phyloP scores from a whole-genome alignment of 1,140 invertebrate species.

The Drosophila nigrodunni region DNA sequence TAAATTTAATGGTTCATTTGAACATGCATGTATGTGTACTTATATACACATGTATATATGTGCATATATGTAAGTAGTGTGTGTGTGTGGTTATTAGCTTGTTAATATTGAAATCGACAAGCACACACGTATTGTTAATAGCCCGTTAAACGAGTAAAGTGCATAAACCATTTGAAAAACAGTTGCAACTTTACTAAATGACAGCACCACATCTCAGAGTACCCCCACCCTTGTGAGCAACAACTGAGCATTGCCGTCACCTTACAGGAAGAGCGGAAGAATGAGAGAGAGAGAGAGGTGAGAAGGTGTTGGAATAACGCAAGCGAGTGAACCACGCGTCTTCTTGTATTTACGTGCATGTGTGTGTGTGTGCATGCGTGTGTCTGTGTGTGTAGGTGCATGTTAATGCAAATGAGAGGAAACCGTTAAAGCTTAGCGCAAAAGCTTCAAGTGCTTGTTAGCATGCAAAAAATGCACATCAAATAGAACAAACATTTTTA shows the following conservation, averaged over 20 bases:
- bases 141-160: constrained; percentile 10
- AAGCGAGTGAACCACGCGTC: not conserved
- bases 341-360: not conserved
- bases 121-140: constrained; percentile 7
- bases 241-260: not conserved
- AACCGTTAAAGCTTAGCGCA: constrained; percentile 15
- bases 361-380: not conserved
- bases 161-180: constrained; percentile 17
- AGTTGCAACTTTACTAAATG: constrained; percentile 14
- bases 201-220: not conserved
- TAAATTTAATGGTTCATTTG: constrained; percentile 20
- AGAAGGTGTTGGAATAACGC: not conserved
- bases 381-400: not conserved
- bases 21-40: not conserved
- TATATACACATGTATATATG: not conserved
- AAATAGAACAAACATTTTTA: constrained; percentile 1
- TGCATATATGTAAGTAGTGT: not conserved
- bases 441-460: constrained; percentile 14
- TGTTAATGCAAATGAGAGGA: constrained; percentile 12
- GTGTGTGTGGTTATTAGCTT: not conserved
- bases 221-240: not conserved
- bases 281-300: not conserved
- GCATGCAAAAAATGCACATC: constrained; percentile 8
- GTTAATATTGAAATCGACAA: constrained; percentile 24
- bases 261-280: not conserved